A percentile compares a stretch with the other conserved stretches of the same genome.
Evolutionary conservation across 1,140 invertebrate species (phyloP).

Genomic region (Thereuonema tuberculata): DNA sequence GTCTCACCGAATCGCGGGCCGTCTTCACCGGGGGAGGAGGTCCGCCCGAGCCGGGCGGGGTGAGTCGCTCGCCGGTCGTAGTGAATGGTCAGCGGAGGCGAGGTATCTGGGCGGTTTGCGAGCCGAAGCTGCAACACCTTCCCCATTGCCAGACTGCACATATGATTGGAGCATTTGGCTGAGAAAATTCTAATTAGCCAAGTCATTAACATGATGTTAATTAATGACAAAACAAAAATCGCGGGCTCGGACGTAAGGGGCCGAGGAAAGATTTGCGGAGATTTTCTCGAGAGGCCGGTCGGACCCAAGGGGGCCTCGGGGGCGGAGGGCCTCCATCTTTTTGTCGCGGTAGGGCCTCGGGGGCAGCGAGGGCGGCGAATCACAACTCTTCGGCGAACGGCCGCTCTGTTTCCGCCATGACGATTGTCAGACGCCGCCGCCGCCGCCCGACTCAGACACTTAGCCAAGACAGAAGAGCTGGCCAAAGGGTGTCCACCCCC

Average conservation of each 20-base stretch:
- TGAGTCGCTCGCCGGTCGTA: neutral
- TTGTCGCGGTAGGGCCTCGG: neutral
- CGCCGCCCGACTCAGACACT: neutral
- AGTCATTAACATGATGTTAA: conserved; percentile 11
- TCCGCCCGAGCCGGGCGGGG: neutral
- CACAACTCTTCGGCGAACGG: neutral
- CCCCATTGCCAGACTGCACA: neutral
- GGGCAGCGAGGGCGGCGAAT: neutral
- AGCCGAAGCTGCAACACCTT: neutral
- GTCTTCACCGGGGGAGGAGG: neutral
- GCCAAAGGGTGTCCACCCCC: neutral
- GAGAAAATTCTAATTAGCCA: conserved; percentile 9
- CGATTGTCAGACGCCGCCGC: neutral
- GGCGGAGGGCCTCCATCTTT: neutral
- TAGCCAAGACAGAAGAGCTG: neutral
- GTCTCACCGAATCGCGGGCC: neutral
- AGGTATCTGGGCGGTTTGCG: neutral
- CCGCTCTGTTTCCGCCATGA: neutral
- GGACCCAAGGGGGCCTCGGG: neutral
- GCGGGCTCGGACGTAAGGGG: neutral
- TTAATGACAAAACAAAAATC: conserved; percentile 1
- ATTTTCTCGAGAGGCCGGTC: neutral
- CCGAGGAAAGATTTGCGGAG: too few species aligned
- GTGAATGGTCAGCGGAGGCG: neutral
- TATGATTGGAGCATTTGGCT: conserved; percentile 9